phyloP scores from a whole-genome alignment of 2,797 vertebrate genomes.

The Hydrolagus colliei region DNA sequence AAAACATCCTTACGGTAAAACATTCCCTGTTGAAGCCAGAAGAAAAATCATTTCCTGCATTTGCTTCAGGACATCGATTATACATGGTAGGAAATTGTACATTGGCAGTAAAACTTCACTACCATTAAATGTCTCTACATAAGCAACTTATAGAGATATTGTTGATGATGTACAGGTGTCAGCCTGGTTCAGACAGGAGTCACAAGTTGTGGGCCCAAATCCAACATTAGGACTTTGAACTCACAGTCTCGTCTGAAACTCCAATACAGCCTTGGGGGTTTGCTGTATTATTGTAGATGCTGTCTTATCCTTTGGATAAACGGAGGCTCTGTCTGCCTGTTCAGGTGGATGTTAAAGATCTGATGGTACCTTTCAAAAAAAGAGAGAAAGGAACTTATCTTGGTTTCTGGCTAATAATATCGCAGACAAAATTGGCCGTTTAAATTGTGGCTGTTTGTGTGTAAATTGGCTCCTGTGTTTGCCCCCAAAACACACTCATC shows the following conservation, averaged over 20 bases:
- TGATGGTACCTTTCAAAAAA: background rate
- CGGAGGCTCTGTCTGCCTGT: background rate
- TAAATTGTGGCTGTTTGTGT: background rate
- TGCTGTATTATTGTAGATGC: background rate
- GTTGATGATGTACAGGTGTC: background rate
- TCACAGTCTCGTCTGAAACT: background rate
- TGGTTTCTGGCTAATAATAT: background rate
- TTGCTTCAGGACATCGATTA: too few species aligned
- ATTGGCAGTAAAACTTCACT: too few species aligned
- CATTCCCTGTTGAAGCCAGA: too few species aligned
- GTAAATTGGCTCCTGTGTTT: background rate
- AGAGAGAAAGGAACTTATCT: background rate
- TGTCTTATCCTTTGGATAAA: background rate
- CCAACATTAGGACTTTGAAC: background rate
- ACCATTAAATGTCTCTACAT: too few species aligned
- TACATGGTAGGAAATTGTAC: too few species aligned
- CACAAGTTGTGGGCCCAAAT: background rate
- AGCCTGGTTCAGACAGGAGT: background rate
- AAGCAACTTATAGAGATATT: background rate
- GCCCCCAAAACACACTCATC: background rate
- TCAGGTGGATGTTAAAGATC: background rate
- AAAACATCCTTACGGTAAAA: too few species aligned
- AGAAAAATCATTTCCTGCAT: too few species aligned
- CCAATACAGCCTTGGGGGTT: background rate
- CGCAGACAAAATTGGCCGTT: background rate